Evolutionary conservation across 2,888 invertebrate genomes (phyloP).

Genomic region (Tubulanus polymorphus): DNA sequence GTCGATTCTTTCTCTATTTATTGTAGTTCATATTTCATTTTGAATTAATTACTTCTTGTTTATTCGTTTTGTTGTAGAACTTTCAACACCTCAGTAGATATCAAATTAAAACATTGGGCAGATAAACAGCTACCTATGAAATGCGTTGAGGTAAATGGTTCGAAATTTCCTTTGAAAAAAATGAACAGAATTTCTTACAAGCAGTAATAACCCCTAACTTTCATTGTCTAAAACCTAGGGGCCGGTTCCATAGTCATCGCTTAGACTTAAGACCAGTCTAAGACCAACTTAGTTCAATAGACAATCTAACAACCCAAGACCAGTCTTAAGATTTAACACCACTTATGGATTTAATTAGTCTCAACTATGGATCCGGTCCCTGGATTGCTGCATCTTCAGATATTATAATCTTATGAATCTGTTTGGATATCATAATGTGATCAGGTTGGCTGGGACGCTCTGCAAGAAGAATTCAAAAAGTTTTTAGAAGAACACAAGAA

Average conservation of each 20-base stretch:
- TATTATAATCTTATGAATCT: background rate
- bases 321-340: too few relatives aligned
- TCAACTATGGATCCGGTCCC: background rate
- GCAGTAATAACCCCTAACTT: too few relatives aligned
- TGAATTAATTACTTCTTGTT: background rate
- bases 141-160: conserved; percentile 65
- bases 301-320: too few relatives aligned
- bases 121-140: conserved; percentile 81
- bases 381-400: background rate
- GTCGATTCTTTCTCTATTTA: background rate
- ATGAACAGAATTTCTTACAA: too few relatives aligned
- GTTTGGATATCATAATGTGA: background rate
- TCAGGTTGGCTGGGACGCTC: conserved; percentile 77
- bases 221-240: too few relatives aligned
- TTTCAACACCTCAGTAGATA: conserved; percentile 68
- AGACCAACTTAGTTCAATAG: too few relatives aligned
- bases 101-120: conserved; percentile 93
- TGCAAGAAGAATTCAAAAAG: conserved; percentile 62
- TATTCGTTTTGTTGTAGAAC: conserved; percentile 28
- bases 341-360: too few relatives aligned
- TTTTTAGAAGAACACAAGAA: conserved; percentile 55
- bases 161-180: background rate
- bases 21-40: background rate
- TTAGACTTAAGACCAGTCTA: too few relatives aligned
- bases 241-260: too few relatives aligned